Conservation (phyloP, 2,797 vertebrate genomes). For the Urosaurus nigricauda region DNA sequence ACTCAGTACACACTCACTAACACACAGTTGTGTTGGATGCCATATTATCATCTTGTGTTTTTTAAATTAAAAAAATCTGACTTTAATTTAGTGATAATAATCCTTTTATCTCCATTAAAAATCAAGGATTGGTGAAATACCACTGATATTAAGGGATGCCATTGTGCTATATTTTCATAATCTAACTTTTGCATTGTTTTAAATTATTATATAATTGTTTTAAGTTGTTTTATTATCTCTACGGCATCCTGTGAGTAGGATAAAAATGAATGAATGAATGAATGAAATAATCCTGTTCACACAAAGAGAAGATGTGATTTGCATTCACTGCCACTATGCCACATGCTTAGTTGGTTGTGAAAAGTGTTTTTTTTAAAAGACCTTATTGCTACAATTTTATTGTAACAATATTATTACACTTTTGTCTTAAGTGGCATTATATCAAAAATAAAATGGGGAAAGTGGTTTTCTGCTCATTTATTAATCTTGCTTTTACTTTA, state of each 20-base stretch:
- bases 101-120: neutral
- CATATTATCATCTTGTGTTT: too few relatives aligned
- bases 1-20: neutral
- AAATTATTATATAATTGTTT: too few relatives aligned
- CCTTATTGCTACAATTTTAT: neutral
- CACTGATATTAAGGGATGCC: neutral
- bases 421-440: neutral
- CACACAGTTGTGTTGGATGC: too few relatives aligned
- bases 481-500: neutral
- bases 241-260: too few relatives aligned
- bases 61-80: too few relatives aligned
- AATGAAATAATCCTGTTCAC: too few relatives aligned
- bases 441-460: neutral
- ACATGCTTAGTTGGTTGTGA: neutral
- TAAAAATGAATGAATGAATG: too few relatives aligned
- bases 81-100: too few relatives aligned
- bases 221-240: too few relatives aligned
- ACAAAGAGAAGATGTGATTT: neutral
- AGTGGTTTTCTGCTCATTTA: neutral
- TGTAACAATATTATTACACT: neutral
- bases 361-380: neutral
- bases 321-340: neutral
- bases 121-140: neutral
- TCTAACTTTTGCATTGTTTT: neutral
- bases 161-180: neutral